phyloP scores from a whole-genome alignment of 2,797 vertebrate genomes.

The Setipinna tenuifilis region DNA sequence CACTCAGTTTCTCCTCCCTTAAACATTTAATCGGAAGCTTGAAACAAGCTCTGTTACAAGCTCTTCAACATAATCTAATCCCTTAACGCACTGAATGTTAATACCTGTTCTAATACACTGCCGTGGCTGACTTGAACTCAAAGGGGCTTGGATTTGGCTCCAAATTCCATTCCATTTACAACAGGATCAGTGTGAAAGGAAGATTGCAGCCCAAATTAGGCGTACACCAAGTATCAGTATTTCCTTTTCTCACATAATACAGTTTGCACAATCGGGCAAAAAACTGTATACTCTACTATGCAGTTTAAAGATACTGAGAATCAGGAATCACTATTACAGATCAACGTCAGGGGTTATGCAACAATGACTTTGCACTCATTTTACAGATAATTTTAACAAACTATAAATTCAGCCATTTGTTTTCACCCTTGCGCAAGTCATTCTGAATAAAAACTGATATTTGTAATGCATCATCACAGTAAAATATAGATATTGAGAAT shows the following conservation, averaged over 20 bases:
- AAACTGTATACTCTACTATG: too few relatives aligned
- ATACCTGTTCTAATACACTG: not conserved
- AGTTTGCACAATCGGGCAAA: too few relatives aligned
- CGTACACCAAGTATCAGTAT: not conserved
- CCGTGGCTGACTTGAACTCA: not conserved
- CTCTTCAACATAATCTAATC: not conserved
- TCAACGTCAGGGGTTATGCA: too few relatives aligned
- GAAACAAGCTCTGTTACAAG: not conserved
- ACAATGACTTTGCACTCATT: too few relatives aligned
- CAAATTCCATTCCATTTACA: not conserved
- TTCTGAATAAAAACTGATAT: too few relatives aligned
- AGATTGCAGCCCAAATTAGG: not conserved
- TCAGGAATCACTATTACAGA: too few relatives aligned
- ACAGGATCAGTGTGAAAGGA: not conserved
- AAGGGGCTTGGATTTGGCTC: not conserved
- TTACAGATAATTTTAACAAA: too few relatives aligned
- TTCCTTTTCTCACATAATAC: not conserved
- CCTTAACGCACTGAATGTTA: not conserved
- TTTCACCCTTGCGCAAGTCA: too few relatives aligned
- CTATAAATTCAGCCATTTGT: too few relatives aligned
- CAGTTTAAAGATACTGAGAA: too few relatives aligned
- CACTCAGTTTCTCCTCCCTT: not conserved
- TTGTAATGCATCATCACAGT: too few relatives aligned
- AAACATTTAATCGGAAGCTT: not conserved
- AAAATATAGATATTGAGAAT: too few relatives aligned